phyloP scores from a whole-genome alignment of 1,140 invertebrate genomes.

The Doryteuthis pealeii region DNA sequence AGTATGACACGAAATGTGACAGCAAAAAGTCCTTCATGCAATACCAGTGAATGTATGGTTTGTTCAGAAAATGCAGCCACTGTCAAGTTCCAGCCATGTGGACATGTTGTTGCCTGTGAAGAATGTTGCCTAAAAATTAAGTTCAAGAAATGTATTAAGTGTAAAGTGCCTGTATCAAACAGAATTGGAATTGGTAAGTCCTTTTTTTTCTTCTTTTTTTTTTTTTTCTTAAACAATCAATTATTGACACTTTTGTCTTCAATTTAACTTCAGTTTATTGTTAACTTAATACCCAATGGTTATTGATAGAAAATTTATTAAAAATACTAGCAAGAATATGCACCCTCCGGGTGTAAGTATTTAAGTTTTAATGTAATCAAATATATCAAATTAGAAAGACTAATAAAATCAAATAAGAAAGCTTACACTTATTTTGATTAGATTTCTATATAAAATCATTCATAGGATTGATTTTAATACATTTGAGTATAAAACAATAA shows the following conservation, averaged over 20 bases:
- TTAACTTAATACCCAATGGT: not conserved
- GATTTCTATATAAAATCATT: too few relatives aligned
- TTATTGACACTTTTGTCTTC: not conserved
- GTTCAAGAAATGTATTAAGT: slow-evolving; percentile 76
- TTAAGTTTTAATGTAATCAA: too few relatives aligned
- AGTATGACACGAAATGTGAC: not conserved
- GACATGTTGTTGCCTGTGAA: slow-evolving; percentile 73
- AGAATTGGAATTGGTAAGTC: slow-evolving; percentile 53
- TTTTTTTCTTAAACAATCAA: too few relatives aligned
- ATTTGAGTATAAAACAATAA: too few relatives aligned
- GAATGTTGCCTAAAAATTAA: slow-evolving; percentile 75
- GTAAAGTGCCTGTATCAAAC: slow-evolving; percentile 67
- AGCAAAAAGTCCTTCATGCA: slow-evolving; percentile 18
- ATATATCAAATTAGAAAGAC: too few relatives aligned
- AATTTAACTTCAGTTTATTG: not conserved
- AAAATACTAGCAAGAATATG: not conserved
- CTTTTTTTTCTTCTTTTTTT: not conserved
- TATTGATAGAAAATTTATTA: not conserved
- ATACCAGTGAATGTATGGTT: slow-evolving; percentile 67
- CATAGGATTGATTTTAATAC: too few relatives aligned
- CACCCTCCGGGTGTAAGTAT: too few relatives aligned
- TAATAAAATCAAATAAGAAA: too few relatives aligned
- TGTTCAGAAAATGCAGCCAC: slow-evolving; percentile 71
- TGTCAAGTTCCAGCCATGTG: slow-evolving; percentile 74
- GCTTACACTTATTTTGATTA: too few relatives aligned